These are phyloP conservation scores for Isoperla grammatica DNA, from an alignment of 2,888 invertebrate genomes.

Conservation along the genomic window DNA sequence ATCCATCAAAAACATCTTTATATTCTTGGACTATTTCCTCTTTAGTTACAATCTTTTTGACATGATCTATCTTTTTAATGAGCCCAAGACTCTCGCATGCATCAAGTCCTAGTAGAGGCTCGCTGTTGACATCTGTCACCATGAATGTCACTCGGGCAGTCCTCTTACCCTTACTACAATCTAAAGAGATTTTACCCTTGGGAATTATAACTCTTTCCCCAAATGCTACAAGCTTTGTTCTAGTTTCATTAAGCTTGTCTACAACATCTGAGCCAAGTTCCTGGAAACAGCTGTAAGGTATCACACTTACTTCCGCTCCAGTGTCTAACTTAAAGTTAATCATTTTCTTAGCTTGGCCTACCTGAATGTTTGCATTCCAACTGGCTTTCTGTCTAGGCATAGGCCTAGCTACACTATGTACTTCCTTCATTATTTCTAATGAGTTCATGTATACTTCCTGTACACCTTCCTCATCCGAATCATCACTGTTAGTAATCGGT, in stretches of 20 bases:
- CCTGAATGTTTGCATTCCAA: neutral
- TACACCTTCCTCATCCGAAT: neutral
- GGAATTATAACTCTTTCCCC: neutral
- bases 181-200: neutral
- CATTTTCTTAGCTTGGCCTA: neutral
- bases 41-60: too few relatives aligned
- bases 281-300: neutral
- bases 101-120: neutral
- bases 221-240: neutral
- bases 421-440: too few relatives aligned
- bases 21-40: neutral
- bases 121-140: neutral
- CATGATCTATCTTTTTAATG: neutral
- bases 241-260: neutral
- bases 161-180: neutral
- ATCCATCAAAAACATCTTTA: neutral
- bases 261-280: neutral
- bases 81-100: neutral
- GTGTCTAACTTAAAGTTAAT: neutral
- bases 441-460: too few relatives aligned
- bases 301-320: neutral
- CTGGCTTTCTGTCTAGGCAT: neutral
- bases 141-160: neutral
- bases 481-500: neutral
- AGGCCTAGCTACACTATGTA: too few relatives aligned